Evolutionary conservation across 2,797 vertebrate genomes (phyloP).

Genomic region (Danio choprae): DNA sequence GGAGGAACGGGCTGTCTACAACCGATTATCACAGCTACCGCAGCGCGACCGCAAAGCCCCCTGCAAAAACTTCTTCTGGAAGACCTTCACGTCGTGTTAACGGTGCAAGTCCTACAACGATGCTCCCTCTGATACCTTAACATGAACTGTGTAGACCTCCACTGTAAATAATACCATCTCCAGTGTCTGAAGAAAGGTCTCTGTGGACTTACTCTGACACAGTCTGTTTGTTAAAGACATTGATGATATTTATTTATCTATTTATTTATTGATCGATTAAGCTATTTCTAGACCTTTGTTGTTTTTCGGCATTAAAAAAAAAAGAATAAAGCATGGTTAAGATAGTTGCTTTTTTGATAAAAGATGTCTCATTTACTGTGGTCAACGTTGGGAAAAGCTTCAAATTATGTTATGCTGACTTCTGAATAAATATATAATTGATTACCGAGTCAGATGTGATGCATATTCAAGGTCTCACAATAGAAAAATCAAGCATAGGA

Average conservation of each 20-base stretch:
- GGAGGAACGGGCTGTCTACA: slow-evolving; percentile 82
- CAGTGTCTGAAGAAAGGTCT: slow-evolving; percentile 69
- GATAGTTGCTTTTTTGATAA: slow-evolving; percentile 68
- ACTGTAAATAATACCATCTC: slow-evolving; percentile 73
- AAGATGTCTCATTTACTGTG: slow-evolving; percentile 62
- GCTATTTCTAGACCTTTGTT: slow-evolving; percentile 67
- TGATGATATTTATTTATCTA: slow-evolving; percentile 75
- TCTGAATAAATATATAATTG: slow-evolving; percentile 44
- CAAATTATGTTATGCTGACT: slow-evolving; percentile 36
- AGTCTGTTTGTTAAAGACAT: slow-evolving; percentile 75
- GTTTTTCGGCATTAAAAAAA: slow-evolving; percentile 60
- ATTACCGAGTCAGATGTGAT: slow-evolving; percentile 23
- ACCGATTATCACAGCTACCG: slow-evolving; percentile 81
- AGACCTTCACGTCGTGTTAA: slow-evolving; percentile 93
- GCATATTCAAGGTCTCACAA: slow-evolving; percentile 7
- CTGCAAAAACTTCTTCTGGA: slow-evolving; percentile 96
- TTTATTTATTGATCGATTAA: slow-evolving; percentile 73
- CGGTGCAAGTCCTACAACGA: slow-evolving; percentile 44
- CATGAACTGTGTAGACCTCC: slow-evolving; percentile 82
- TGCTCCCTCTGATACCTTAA: slow-evolving; percentile 58
- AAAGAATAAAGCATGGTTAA: slow-evolving; percentile 82
- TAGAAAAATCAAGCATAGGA: neutral
- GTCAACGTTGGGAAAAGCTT: slow-evolving; percentile 13
- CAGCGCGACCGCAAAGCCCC: slow-evolving; percentile 89
- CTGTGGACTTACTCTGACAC: slow-evolving; percentile 78